A percentile compares a stretch with the other conserved stretches of the same genome.
Evolutionary conservation across 1,140 invertebrate species (phyloP).

Genomic region (Ridgeia piscesae): DNA sequence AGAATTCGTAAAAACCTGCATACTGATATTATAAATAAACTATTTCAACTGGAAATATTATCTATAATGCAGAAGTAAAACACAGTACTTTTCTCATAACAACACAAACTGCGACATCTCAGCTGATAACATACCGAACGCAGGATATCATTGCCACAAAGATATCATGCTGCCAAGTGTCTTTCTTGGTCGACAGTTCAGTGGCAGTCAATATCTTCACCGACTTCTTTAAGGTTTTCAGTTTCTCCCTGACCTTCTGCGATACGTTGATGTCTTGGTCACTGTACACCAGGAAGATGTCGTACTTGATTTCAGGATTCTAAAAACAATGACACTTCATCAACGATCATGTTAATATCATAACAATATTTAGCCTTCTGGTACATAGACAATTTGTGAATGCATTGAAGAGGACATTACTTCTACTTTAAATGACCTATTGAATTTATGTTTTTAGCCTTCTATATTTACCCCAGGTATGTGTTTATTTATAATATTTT

Average conservation of each 20-base stretch:
- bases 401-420: too few species aligned
- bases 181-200: slow-evolving; percentile 32
- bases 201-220: slow-evolving; percentile 33
- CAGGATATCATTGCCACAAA: slow-evolving; percentile 42
- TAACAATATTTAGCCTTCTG: not conserved
- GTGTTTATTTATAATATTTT: too few species aligned
- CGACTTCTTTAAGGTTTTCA: slow-evolving; percentile 32
- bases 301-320: slow-evolving; percentile 30
- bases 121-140: slow-evolving; percentile 33
- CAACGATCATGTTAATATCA: not conserved
- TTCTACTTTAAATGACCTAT: too few species aligned
- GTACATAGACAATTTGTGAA: not conserved
- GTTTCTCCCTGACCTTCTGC: slow-evolving; percentile 28
- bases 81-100: not conserved
- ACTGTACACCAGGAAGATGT: slow-evolving; percentile 36
- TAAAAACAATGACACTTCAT: not conserved
- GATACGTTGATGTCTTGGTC: slow-evolving; percentile 32
- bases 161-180: slow-evolving; percentile 44
- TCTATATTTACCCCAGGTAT: too few species aligned
- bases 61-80: not conserved
- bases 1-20: not conserved
- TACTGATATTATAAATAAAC: not conserved
- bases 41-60: not conserved
- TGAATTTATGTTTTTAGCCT: too few species aligned
- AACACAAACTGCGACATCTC: not conserved